Conservation (phyloP, 2,888 invertebrate species). For the Drosophila tripunctata region DNA sequence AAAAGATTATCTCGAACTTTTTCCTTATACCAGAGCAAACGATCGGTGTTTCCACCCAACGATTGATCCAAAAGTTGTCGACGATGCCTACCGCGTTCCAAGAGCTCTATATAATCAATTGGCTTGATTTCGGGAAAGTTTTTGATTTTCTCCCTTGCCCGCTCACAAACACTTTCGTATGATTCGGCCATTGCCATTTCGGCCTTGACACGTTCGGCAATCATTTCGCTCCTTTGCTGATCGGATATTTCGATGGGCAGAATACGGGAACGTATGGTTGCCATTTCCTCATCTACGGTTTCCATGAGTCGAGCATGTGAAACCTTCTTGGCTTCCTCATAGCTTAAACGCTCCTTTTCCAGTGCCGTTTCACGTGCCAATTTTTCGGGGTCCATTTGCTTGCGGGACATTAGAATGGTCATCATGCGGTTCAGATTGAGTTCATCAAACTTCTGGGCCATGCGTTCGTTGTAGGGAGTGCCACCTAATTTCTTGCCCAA, state of each 20-base stretch:
- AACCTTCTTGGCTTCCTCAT: constrained; percentile 82
- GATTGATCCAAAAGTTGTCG: constrained; percentile 80
- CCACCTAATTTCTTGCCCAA: background rate
- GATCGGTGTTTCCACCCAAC: constrained; percentile 81
- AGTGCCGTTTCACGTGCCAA: constrained; percentile 87
- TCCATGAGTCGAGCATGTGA: constrained; percentile 69
- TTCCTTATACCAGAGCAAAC: constrained; percentile 71
- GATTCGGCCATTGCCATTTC: constrained; percentile 57
- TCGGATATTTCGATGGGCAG: constrained; percentile 85
- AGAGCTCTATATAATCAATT: constrained; percentile 80
- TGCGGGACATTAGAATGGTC: constrained; percentile 82
- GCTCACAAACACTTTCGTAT: constrained; percentile 59
- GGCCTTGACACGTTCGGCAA: constrained; percentile 64
- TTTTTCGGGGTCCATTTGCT: constrained; percentile 82
- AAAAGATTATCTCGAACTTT: constrained; percentile 55
- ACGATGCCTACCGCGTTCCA: constrained; percentile 78
- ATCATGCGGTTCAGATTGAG: constrained; percentile 88
- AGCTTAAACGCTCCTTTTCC: constrained; percentile 88
- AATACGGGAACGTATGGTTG: constrained; percentile 80
- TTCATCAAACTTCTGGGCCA: constrained; percentile 86
- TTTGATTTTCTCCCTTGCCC: constrained; percentile 58
- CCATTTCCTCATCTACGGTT: constrained; percentile 77
- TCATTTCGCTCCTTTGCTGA: constrained; percentile 79
- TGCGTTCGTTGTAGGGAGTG: constrained; percentile 71
- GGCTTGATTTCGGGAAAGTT: constrained; percentile 61